Evolutionary conservation across 2,888 invertebrate genomes (phyloP).

Genomic region (Cataglyphis rosenhaueri): DNA sequence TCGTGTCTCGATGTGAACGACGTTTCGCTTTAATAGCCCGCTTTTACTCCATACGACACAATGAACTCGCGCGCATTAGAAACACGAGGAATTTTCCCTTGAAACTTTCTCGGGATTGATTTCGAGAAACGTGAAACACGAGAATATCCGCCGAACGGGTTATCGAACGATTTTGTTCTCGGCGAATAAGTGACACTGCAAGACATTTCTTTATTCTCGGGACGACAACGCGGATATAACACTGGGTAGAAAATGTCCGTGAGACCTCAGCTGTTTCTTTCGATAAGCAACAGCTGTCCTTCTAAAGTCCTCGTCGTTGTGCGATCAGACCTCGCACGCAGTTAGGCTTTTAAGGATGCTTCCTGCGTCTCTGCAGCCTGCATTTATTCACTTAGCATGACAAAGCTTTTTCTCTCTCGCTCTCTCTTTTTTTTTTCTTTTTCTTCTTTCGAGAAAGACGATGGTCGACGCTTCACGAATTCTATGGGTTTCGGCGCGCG

Average conservation of each 20-base stretch:
- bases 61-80: neutral
- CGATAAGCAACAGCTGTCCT: constrained; percentile 68
- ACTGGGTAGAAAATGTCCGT: constrained; percentile 24
- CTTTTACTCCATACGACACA: neutral
- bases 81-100: constrained; percentile 12
- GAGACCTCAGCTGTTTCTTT: constrained; percentile 70
- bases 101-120: constrained; percentile 41
- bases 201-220: constrained; percentile 53
- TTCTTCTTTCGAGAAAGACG: neutral
- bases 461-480: constrained; percentile 43
- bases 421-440: neutral
- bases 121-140: constrained; percentile 24
- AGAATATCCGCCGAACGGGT: constrained; percentile 9
- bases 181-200: constrained; percentile 18
- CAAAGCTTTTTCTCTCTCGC: constrained; percentile 72
- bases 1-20: neutral
- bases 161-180: constrained; percentile 36
- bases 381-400: constrained; percentile 77
- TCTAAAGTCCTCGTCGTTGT: constrained; percentile 39
- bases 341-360: constrained; percentile 59
- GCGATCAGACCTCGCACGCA: constrained; percentile 31
- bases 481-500: constrained; percentile 29
- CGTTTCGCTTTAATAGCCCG: neutral
- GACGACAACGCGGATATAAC: neutral
- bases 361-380: constrained; percentile 55